Evolutionary conservation across 2,797 vertebrate genomes (phyloP).

Genomic region (Haliaeetus albicilla): DNA sequence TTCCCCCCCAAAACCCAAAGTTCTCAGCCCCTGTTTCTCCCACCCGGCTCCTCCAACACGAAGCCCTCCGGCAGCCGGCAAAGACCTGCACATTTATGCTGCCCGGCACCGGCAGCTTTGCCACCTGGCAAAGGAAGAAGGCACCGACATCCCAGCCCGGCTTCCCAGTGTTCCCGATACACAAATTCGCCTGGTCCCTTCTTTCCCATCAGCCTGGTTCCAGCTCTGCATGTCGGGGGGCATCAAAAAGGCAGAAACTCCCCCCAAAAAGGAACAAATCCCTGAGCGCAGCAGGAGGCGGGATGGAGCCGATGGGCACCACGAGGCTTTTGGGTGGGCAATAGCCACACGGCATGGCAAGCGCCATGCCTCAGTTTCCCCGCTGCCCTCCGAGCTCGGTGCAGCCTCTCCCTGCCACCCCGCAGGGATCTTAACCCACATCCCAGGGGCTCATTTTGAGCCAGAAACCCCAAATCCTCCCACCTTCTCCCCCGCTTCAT

Average conservation of each 20-base stretch:
- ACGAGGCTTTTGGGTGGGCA: accelerated
- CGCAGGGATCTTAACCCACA: accelerated
- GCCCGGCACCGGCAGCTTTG: neutral
- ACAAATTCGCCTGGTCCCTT: accelerated
- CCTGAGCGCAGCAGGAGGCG: accelerated
- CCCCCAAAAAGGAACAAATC: neutral
- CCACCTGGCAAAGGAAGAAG: neutral
- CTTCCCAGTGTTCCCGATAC: accelerated
- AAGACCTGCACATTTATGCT: accelerated
- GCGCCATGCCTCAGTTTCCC: neutral
- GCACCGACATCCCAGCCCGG: accelerated
- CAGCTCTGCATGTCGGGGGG: accelerated
- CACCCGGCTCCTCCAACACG: accelerated
- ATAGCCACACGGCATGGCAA: accelerated
- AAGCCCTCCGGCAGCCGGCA: neutral
- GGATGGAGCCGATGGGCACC: neutral
- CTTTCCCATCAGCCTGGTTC: neutral
- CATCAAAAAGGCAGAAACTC: neutral
- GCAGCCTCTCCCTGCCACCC: neutral
- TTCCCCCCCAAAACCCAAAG: accelerated
- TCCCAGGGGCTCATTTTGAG: neutral
- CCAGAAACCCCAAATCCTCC: neutral
- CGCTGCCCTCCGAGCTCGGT: accelerated
- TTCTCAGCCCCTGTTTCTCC: neutral
- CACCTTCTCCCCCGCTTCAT: neutral